phyloP scores from a whole-genome alignment of 2,113 vertebrate species.

The Crotalus tigris region DNA sequence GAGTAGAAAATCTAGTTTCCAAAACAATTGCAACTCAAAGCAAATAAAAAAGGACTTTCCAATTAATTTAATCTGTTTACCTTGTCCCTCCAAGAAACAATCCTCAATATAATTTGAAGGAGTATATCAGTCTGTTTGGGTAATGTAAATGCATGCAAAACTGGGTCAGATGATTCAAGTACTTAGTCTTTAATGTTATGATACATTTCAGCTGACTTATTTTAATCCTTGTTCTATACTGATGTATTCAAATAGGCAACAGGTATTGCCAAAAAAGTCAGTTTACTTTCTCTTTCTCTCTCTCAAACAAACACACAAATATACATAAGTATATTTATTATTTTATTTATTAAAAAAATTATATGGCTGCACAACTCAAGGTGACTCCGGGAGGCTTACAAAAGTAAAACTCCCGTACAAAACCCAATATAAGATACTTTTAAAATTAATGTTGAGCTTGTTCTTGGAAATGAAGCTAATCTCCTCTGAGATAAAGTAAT shows the following conservation, averaged over 20 bases:
- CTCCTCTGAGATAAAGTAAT: not conserved
- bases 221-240: constrained; percentile 8
- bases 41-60: not conserved
- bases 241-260: constrained; percentile 6
- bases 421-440: not conserved
- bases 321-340: too few relatives aligned
- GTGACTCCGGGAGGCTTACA: too few relatives aligned
- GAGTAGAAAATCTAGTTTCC: not conserved
- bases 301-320: too few relatives aligned
- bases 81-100: not conserved
- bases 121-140: not conserved
- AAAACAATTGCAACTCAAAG: not conserved
- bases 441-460: constrained; percentile 12
- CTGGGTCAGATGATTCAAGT: not conserved
- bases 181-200: not conserved
- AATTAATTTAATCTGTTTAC: not conserved
- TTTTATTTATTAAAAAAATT: too few relatives aligned
- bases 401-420: too few relatives aligned
- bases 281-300: not conserved
- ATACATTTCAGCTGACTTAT: not conserved
- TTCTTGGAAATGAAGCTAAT: constrained; percentile 11
- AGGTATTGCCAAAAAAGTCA: not conserved
- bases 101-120: not conserved
- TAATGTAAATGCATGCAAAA: not conserved
- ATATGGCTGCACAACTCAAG: too few relatives aligned